Conservation (phyloP, 2,888 invertebrate genomes). For the Pegoplata infirma region DNA sequence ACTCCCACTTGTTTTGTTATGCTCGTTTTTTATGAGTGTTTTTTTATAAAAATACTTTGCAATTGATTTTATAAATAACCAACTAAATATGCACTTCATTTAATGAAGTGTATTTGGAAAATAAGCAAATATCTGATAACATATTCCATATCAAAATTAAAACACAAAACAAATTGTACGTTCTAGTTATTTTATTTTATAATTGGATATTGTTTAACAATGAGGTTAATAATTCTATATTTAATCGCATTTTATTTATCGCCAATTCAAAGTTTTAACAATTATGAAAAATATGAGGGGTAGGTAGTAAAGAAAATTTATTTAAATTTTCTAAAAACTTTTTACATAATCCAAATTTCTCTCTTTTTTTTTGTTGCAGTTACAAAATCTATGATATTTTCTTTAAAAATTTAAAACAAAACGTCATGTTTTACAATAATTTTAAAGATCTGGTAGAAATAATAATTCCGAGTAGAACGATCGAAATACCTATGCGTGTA, state of each 20-base stretch:
- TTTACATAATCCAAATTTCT: not conserved
- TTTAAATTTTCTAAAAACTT: not conserved
- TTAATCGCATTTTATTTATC: not conserved
- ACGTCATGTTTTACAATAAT: not conserved
- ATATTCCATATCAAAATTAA: no score
- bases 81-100: no score
- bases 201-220: not conserved
- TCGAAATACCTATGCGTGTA: not conserved
- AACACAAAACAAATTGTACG: no score
- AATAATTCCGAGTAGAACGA: not conserved
- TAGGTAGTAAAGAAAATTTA: not conserved
- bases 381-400: not conserved
- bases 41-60: no score
- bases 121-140: no score
- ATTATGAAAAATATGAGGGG: slow-evolving; percentile 3
- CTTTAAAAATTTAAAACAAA: not conserved
- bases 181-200: not conserved
- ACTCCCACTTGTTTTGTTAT: no score
- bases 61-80: no score
- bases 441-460: not conserved
- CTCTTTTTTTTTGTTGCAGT: no score
- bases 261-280: not conserved
- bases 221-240: not conserved
- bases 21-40: no score
- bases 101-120: no score